phyloP scores from a whole-genome alignment of 2,888 invertebrate genomes.

The Seira sanloemensis region DNA sequence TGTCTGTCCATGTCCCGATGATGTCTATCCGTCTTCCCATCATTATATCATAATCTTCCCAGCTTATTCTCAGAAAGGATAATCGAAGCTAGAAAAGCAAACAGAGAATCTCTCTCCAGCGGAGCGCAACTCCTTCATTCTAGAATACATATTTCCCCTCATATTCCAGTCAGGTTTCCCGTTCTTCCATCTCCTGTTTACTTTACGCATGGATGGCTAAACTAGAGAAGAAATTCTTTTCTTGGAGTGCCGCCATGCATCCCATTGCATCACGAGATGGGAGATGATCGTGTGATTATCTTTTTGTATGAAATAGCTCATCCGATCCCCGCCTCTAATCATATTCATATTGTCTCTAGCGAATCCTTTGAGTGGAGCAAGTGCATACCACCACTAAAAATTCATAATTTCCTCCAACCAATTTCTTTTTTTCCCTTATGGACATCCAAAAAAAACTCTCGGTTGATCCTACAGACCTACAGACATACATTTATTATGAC shows the following conservation, averaged over 20 bases:
- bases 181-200: background rate
- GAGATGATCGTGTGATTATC: background rate
- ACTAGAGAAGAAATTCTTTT: background rate
- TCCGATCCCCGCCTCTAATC: too few relatives aligned
- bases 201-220: background rate
- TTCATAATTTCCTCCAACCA: background rate
- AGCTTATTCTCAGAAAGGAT: background rate
- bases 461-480: slow-evolving; percentile 38
- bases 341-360: too few relatives aligned
- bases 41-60: too few relatives aligned
- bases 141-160: background rate
- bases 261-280: background rate
- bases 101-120: slow-evolving; percentile 28
- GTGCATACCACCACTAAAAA: background rate
- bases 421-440: background rate
- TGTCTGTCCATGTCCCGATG: background rate
- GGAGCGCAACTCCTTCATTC: slow-evolving; percentile 27
- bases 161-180: background rate
- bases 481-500: slow-evolving; percentile 51
- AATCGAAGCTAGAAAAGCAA: background rate
- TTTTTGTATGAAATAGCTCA: too few relatives aligned
- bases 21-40: background rate
- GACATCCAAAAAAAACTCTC: background rate
- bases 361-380: too few relatives aligned
- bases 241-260: background rate